Percentiles rank a stretch among this genome's conserved stretches.
These are phyloP conservation scores for Melanostoma mellinum DNA, from an alignment of 2,888 invertebrate species.

Conservation along the genomic window DNA sequence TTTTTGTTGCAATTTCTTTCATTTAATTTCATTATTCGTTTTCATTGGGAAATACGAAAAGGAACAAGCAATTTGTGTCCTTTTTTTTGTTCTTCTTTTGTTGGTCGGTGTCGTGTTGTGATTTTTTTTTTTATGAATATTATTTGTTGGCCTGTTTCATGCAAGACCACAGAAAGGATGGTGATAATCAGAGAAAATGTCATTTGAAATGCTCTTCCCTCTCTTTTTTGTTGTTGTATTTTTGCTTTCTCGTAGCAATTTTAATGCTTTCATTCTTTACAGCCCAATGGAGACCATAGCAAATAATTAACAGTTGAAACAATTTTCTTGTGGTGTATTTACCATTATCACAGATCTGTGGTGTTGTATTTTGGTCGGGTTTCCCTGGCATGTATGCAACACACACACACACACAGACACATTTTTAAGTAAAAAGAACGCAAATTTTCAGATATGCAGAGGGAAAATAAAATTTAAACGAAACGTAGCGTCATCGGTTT, in stretches of 20 bases:
- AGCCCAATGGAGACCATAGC: slow-evolving; percentile 32
- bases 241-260: not conserved
- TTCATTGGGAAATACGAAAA: slow-evolving; percentile 26
- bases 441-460: slow-evolving; percentile 3
- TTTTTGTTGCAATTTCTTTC: slow-evolving; percentile 1
- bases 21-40: slow-evolving; percentile 45
- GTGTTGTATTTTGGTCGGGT: slow-evolving; percentile 5
- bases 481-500: slow-evolving; percentile 34
- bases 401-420: not conserved
- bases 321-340: slow-evolving; percentile 48
- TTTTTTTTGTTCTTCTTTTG: slow-evolving; percentile 11
- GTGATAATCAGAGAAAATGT: slow-evolving; percentile 63
- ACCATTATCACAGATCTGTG: slow-evolving; percentile 11
- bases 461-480: not conserved
- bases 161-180: slow-evolving; percentile 15
- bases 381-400: not conserved
- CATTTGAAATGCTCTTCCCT: slow-evolving; percentile 28
- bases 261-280: slow-evolving; percentile 38
- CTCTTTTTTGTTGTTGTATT: not conserved
- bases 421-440: not conserved
- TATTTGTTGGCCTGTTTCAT: slow-evolving; percentile 19
- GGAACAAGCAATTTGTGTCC: slow-evolving; percentile 26
- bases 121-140: slow-evolving; percentile 10
- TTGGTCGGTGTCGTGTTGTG: slow-evolving; percentile 7
- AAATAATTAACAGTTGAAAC: slow-evolving; percentile 64